Conservation (phyloP, 2,888 invertebrate species). For the Noctua comes region DNA sequence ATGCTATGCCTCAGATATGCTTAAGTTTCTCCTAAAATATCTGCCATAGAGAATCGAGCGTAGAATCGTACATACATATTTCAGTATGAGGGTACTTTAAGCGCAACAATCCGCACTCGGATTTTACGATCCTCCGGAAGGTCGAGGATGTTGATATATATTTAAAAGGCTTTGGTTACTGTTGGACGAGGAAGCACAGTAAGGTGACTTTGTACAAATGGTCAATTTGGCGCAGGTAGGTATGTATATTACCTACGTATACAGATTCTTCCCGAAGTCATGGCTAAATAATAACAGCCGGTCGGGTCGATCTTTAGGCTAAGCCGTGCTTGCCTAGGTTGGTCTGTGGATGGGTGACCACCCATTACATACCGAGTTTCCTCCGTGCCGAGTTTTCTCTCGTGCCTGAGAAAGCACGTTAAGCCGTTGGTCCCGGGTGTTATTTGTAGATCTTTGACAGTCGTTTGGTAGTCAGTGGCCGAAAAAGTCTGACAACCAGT, state of each 20-base stretch:
- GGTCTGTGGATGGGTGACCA: no score
- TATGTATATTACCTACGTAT: neutral
- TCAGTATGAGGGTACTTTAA: constrained; percentile 71
- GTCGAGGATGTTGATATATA: constrained; percentile 58
- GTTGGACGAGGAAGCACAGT: neutral
- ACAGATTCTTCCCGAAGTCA: neutral
- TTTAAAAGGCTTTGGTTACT: constrained; percentile 64
- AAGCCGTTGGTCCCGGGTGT: no score
- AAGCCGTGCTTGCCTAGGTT: no score
- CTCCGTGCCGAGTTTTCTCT: no score
- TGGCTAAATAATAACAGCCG: no score
- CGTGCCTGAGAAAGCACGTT: no score
- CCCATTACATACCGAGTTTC: no score
- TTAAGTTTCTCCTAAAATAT: constrained; percentile 66
- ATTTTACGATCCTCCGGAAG: constrained; percentile 74
- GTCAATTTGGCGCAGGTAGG: neutral
- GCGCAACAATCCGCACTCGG: constrained; percentile 74
- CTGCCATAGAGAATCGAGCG: constrained; percentile 68
- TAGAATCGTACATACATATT: constrained; percentile 73
- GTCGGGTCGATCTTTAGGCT: no score
- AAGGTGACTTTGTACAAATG: neutral
- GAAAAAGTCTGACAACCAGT: no score
- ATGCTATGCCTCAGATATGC: constrained; percentile 64
- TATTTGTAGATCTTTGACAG: no score
- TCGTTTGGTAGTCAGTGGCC: no score